Evolutionary conservation across 1,140 invertebrate species (phyloP), one percentile per base, ranked within the genome.

Genomic region (Leptestheria dahalacensis): DNA sequence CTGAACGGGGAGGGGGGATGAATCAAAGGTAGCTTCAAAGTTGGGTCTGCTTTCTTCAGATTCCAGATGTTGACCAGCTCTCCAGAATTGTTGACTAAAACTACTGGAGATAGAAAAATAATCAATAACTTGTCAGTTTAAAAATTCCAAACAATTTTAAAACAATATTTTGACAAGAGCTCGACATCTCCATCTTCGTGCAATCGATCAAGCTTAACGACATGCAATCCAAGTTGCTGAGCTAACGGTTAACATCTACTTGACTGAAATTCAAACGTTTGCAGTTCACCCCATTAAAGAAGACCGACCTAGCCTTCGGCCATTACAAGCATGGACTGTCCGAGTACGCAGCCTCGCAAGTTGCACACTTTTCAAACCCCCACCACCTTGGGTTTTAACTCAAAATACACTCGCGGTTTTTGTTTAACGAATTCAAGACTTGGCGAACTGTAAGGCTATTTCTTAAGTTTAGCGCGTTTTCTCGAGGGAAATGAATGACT

Each of bases 31-130:
- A 20, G 26, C 28, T 55, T 20, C 26, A 55, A 55, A 55, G 26
- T 20, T 41, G 53, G 33, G 53, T 55, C 53, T 55, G 23, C 33
- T 50, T 21, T 2, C 33, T 55, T 55, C 53, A 20, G 33, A 29
- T 26, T 55, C 53, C 26, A 55, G 53, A 55, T 55, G 53, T 26
- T 55, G 53, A 55, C 53, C 53, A 55, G 33, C 53, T 55, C 53
- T 55, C 33, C 33, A 33, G 53, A 33, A 29, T 20, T 55, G 33
- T 55, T 29, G 26, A 55, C 26, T 55, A 55, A 55, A n/a, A n/a
- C n/a, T n/a, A 29, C 53, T 55, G 53, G 2, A 55, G 28, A 52
- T 21, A 23, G 11, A 52, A 3, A 52, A 52, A 52, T n/a, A 0
- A n/a, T n/a, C n/a, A n/a, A n/a, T n/a, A n/a, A n/a, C n/a, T n/a